A percentile compares a stretch with the other conserved stretches of the same genome.
These are phyloP conservation scores for Strix uralensis DNA, from an alignment of 2,113 vertebrate species.

Conservation along the genomic window DNA sequence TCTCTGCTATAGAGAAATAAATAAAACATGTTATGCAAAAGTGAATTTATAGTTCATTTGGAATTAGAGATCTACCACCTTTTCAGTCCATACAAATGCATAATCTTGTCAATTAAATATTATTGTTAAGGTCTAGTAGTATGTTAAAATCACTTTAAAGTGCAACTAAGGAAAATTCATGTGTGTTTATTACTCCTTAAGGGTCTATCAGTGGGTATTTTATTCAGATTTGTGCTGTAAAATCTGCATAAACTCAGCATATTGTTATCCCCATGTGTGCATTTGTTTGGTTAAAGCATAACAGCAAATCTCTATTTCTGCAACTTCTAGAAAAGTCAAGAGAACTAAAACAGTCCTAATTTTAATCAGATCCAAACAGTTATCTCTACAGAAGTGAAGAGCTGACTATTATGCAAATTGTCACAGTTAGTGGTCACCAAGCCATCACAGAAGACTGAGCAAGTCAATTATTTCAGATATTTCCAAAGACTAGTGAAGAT, in stretches of 20 bases:
- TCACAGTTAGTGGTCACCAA: conserved; percentile 81
- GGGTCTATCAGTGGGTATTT: conserved; percentile 86
- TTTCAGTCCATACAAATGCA: conserved; percentile 83
- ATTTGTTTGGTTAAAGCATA: conserved; percentile 86
- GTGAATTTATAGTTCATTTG: conserved; percentile 81
- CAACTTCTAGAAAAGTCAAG: conserved; percentile 84
- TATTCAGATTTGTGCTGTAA: conserved; percentile 85
- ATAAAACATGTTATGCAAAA: conserved; percentile 86
- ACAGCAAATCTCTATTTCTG: conserved; percentile 85
- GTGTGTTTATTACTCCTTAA: conserved; percentile 86
- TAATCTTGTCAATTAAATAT: conserved; percentile 88
- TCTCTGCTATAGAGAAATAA: conserved; percentile 79
- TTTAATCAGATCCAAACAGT: conserved; percentile 85
- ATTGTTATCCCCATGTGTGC: conserved; percentile 84
- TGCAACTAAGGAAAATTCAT: conserved; percentile 84
- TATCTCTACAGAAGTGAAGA: conserved; percentile 82
- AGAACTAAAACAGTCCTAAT: conserved; percentile 82
- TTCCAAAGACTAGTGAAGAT: conserved; percentile 82
- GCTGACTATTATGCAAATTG: conserved; percentile 86
- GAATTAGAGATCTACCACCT: conserved; percentile 81
- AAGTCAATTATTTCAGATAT: conserved; percentile 82
- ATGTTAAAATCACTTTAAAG: conserved; percentile 85
- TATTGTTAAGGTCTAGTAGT: conserved; percentile 86
- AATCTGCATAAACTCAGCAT: conserved; percentile 89
- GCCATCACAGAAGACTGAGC: conserved; percentile 79